Evolutionary conservation across 2,888 invertebrate species (phyloP).

Genomic region (Heteropelma amictum): DNA sequence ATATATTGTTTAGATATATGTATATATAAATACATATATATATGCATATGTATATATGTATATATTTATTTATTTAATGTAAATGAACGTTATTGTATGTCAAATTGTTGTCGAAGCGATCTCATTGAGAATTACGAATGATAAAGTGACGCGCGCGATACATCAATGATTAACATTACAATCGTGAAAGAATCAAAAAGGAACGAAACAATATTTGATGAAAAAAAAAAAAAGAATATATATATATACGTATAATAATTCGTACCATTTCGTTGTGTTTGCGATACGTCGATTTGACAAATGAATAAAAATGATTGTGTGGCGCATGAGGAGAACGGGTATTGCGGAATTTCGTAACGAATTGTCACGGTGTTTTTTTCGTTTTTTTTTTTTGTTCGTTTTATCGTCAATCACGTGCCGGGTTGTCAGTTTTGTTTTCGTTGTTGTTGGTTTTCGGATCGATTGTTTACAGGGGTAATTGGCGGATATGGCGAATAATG

Average conservation of each 20-base stretch:
- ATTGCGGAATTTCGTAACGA: conserved; percentile 11
- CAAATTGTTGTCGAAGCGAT: conserved; percentile 64
- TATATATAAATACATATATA: conserved; percentile 31
- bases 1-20: conserved; percentile 32
- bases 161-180: conserved; percentile 20
- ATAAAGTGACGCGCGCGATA: conserved; percentile 40
- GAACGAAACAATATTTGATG: too few species aligned
- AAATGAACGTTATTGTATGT: conserved; percentile 61
- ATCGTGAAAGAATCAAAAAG: neutral
- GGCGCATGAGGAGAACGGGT: conserved; percentile 4
- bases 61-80: conserved; percentile 24
- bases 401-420: conserved; percentile 67
- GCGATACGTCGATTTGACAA: conserved; percentile 26
- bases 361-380: conserved; percentile 48
- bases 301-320: conserved; percentile 5
- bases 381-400: conserved; percentile 57
- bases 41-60: conserved; percentile 22
- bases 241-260: too few species aligned
- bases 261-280: conserved; percentile 39
- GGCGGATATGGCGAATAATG: conserved; percentile 70
- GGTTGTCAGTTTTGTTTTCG: conserved; percentile 61
- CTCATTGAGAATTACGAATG: conserved; percentile 65
- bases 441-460: conserved; percentile 50
- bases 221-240: too few species aligned
- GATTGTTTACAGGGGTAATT: conserved; percentile 60